Conservation (phyloP, 2,888 invertebrate species). For the Tigriopus californicus region DNA sequence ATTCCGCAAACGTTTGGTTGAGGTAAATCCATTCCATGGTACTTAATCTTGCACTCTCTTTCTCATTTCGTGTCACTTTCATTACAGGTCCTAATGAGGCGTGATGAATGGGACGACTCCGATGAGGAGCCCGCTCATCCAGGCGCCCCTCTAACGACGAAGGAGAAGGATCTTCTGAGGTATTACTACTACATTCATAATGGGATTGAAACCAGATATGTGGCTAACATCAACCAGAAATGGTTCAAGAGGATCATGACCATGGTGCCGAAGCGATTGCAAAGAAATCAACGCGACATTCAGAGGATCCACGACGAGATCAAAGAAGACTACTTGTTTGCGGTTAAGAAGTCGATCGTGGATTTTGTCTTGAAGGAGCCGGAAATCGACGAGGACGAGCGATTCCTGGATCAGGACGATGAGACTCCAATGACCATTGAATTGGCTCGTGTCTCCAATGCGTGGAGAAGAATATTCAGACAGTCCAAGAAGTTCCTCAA, state of each 20-base stretch:
- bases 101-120: conserved; percentile 26
- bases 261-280: conserved; percentile 10
- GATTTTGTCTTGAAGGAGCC: conserved; percentile 57
- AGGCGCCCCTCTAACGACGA: conserved; percentile 10
- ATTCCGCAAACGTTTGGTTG: conserved; percentile 57
- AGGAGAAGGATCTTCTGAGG: conserved; percentile 28
- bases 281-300: conserved; percentile 1
- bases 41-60: too few relatives aligned
- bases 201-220: conserved; percentile 73
- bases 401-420: conserved; percentile 26
- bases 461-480: conserved; percentile 41
- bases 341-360: conserved; percentile 75
- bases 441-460: conserved; percentile 41
- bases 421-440: conserved; percentile 37
- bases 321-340: conserved; percentile 62
- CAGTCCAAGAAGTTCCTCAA: conserved; percentile 33
- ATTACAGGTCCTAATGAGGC: conserved; percentile 31
- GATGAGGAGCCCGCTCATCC: conserved; percentile 11
- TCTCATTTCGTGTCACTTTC: too few relatives aligned
- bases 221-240: conserved; percentile 50
- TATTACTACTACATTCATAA: conserved; percentile 79
- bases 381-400: conserved; percentile 15
- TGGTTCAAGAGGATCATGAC: conserved; percentile 26
- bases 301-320: conserved; percentile 50
- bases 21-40: conserved; percentile 31